Evolutionary conservation across 2,888 invertebrate species (phyloP), one percentile per base, ranked within the genome.

Genomic region (Mylabris sibirica): DNA sequence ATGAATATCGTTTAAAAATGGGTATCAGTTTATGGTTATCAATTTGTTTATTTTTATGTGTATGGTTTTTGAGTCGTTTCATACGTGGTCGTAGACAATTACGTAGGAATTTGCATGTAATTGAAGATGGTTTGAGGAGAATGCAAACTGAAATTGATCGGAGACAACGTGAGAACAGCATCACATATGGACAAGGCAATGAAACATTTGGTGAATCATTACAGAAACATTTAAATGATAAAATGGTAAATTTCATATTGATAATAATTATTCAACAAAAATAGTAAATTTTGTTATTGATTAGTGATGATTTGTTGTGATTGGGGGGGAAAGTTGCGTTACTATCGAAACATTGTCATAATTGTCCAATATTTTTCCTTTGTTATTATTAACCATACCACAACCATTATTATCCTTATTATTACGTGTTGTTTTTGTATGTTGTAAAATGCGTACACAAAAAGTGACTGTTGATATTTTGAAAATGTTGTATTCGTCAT

Each of bases 391-490:
- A 3, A 14, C 3, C 9, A 11, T 35, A 26, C 3, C 26, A n/a
- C n/a, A n/a, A n/a, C n/a, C n/a, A n/a, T n/a, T n/a, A n/a, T n/a
- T n/a, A n/a, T n/a, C n/a, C n/a, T n/a, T n/a, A n/a, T n/a, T n/a
- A n/a, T n/a, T n/a, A n/a, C n/a, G n/a, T n/a, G n/a, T n/a, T n/a
- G n/a, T n/a, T n/a, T n/a, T n/a, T n/a, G n/a, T n/a, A n/a, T n/a
- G n/a, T n/a, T n/a, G 1, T 35, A 14, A 38, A 78, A 91, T 91
- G 91, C 89, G 89, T 80, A 84, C 88, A 72, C 91, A 92, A 82
- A 88, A 91, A 87, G 90, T 92, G 0, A 87, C 87, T 24, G 90
- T 92, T 38, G 90, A 92, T 81, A 87, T 89, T 72, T 89, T 89
- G 87, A 88, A 88, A 70, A 92, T 92, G 91, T 83, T 88, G 0